These are phyloP conservation scores for Gymnoscopelus braueri DNA, from an alignment of 2,797 vertebrate genomes.

Conservation along the genomic window DNA sequence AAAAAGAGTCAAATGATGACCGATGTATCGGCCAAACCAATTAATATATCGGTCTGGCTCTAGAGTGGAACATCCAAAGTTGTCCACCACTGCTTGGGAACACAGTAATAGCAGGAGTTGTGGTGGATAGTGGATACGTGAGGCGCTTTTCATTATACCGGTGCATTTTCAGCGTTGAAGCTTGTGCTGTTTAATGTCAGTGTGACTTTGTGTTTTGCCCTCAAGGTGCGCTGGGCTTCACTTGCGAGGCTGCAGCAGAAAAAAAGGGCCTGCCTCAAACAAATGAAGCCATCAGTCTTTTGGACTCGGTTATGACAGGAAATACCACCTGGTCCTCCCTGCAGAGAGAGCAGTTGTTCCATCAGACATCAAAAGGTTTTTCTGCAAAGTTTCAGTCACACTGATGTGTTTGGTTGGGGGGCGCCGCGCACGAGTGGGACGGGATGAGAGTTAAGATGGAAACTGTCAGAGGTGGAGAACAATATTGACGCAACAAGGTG, in stretches of 20 bases:
- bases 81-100: slow-evolving; percentile 26
- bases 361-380: background rate
- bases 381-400: slow-evolving; percentile 16
- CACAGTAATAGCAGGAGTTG: slow-evolving; percentile 18
- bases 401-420: slow-evolving; percentile 6
- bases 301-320: slow-evolving; percentile 5
- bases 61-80: slow-evolving; percentile 32
- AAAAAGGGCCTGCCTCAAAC: background rate
- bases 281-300: slow-evolving; percentile 14
- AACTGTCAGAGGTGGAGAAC: slow-evolving; percentile 11
- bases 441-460: slow-evolving; percentile 22
- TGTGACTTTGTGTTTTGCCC: slow-evolving; percentile 43
- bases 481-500: slow-evolving; percentile 1
- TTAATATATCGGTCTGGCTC: too few relatives aligned
- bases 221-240: slow-evolving; percentile 2
- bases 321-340: background rate
- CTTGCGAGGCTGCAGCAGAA: too few relatives aligned
- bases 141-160: slow-evolving; percentile 3
- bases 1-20: too few relatives aligned
- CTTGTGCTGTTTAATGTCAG: slow-evolving; percentile 7
- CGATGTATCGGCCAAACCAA: too few relatives aligned
- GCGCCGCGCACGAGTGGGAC: background rate
- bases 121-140: background rate
- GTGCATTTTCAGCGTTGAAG: slow-evolving; percentile 17
- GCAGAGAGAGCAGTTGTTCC: background rate